These are phyloP conservation scores for Psophia crepitans DNA, from an alignment of 2,113 vertebrate genomes.

Conservation along the genomic window DNA sequence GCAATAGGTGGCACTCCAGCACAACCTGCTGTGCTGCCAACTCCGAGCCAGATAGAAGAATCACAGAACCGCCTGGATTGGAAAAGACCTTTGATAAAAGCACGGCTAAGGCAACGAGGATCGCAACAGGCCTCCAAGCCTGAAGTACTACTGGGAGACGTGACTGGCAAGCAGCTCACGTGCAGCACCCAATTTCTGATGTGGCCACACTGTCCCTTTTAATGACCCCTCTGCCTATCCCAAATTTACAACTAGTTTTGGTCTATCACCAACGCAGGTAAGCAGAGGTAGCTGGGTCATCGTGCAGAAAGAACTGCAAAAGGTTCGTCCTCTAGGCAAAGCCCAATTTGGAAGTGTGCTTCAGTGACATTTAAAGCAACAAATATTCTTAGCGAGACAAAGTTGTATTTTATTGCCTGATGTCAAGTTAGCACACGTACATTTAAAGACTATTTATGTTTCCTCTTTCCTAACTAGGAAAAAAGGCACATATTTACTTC, in stretches of 20 bases:
- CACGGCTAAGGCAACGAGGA: background rate
- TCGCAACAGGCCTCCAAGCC: background rate
- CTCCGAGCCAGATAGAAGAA: background rate
- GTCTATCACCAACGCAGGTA: background rate
- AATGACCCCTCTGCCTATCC: background rate
- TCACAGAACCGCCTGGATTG: no score
- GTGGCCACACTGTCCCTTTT: background rate
- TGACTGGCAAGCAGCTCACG: fast-evolving
- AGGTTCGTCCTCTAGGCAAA: background rate
- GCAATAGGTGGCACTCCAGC: background rate
- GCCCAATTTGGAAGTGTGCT: background rate
- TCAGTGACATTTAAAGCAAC: background rate
- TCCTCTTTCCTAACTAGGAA: background rate
- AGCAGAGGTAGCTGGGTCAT: background rate
- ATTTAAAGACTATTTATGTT: background rate
- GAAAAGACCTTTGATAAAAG: background rate
- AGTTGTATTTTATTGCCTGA: background rate
- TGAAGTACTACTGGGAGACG: background rate
- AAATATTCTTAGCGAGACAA: background rate
- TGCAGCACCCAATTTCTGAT: background rate
- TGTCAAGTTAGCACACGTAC: background rate
- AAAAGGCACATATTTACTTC: background rate
- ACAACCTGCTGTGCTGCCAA: background rate
- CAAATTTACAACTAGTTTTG: background rate
- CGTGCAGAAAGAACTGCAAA: background rate